Percentiles rank a stretch among this genome's conserved stretches.
Conservation (phyloP, 2,113 vertebrate species). For the Accipiter virgatus region DNA sequence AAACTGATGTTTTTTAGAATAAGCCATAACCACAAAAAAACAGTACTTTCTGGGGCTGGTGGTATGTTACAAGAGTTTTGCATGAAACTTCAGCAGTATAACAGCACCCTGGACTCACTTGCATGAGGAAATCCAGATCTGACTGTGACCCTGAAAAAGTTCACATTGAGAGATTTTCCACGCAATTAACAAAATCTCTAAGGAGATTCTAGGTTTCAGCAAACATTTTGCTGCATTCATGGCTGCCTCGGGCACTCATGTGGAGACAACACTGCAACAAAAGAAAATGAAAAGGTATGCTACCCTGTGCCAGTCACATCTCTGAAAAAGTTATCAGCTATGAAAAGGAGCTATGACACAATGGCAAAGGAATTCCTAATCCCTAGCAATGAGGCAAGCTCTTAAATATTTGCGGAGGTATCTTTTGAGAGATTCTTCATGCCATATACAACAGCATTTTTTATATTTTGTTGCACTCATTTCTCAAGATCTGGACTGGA, state of each 20-base stretch:
- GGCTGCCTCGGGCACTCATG: not conserved
- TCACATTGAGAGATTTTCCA: not conserved
- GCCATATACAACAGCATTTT: not conserved
- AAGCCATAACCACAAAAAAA: not conserved
- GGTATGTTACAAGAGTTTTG: not conserved
- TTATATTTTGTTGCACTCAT: not conserved
- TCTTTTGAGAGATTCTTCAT: not conserved
- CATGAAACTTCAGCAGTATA: not conserved
- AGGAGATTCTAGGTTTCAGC: not conserved
- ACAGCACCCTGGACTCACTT: not conserved
- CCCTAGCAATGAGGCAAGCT: not conserved
- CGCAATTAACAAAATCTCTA: not conserved
- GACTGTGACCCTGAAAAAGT: not conserved
- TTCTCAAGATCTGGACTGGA: not conserved
- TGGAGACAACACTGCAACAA: not conserved
- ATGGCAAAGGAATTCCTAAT: not conserved
- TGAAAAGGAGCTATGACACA: not conserved
- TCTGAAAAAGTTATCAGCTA: not conserved
- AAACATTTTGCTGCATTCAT: not conserved
- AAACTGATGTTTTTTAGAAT: not conserved
- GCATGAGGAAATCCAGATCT: not conserved
- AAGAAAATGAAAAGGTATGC: not conserved
- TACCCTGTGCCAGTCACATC: not conserved
- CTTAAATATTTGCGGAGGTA: not conserved
- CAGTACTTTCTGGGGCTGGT: not conserved